Evolutionary conservation across 2,888 invertebrate species (phyloP).

Genomic region (Augochlorella aurata): DNA sequence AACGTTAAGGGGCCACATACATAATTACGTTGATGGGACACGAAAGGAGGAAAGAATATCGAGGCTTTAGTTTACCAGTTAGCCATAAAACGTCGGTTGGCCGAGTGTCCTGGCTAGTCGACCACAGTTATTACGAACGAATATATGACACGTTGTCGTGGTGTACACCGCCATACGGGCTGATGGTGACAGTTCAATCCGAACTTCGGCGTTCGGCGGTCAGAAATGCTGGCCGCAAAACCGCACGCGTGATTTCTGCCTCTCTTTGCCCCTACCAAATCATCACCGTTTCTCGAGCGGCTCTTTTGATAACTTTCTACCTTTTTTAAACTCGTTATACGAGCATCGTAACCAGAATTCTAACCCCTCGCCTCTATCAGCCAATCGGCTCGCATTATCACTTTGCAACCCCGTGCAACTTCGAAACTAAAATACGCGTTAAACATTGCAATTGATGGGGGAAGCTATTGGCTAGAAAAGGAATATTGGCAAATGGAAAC

Average conservation of each 20-base stretch:
- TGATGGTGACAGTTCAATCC: constrained; percentile 82
- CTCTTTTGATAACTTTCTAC: constrained; percentile 23
- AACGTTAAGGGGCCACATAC: not conserved
- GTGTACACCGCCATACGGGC: constrained; percentile 69
- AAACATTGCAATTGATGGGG: too few relatives aligned
- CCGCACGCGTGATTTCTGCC: constrained; percentile 80
- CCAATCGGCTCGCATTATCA: not conserved
- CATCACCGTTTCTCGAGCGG: constrained; percentile 36
- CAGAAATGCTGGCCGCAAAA: constrained; percentile 80
- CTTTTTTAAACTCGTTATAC: constrained; percentile 9
- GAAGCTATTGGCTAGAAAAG: too few relatives aligned
- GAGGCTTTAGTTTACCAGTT: constrained; percentile 31
- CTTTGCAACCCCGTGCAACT: not conserved
- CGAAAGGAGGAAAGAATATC: constrained; percentile 33
- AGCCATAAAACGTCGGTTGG: constrained; percentile 70
- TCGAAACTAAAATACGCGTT: too few relatives aligned
- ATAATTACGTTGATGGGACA: constrained; percentile 20
- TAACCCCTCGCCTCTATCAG: not conserved
- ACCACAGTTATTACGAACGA: constrained; percentile 79
- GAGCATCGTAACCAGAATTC: not conserved
- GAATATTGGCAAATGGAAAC: too few relatives aligned
- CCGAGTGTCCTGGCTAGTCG: constrained; percentile 71
- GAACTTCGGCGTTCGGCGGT: constrained; percentile 81
- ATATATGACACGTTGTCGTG: constrained; percentile 74
- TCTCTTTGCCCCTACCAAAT: constrained; percentile 69